Conservation (phyloP, 2,113 vertebrate species). For the Hippoglossus stenolepis region DNA sequence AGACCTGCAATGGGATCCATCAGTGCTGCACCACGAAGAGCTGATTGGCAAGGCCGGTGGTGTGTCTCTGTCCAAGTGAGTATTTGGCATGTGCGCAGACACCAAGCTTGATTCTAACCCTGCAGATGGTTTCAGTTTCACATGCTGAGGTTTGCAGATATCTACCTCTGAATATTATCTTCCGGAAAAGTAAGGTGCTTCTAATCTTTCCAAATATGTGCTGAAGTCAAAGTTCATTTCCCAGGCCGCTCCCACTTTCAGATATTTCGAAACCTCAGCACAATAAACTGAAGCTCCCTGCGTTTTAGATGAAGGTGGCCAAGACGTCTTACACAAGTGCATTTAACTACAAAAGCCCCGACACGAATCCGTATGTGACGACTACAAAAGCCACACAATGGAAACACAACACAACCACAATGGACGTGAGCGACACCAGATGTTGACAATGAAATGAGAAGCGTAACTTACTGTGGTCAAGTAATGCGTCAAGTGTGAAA, state of each 20-base stretch:
- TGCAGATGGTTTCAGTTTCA: too few species aligned
- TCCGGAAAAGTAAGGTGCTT: background rate
- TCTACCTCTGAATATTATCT: background rate
- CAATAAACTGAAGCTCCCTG: background rate
- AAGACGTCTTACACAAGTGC: too few species aligned
- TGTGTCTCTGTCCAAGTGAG: constrained; percentile 95
- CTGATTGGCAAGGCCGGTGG: constrained; percentile 95
- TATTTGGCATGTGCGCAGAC: constrained; percentile 33
- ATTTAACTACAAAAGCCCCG: too few species aligned
- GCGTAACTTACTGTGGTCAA: too few species aligned
- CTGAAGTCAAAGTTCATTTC: background rate
- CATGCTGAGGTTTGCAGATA: too few species aligned
- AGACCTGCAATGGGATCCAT: constrained; percentile 89
- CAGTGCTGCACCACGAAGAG: constrained; percentile 92
- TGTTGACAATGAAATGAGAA: too few species aligned
- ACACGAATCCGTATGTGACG: too few species aligned
- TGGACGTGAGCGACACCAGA: too few species aligned
- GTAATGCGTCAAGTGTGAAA: too few species aligned
- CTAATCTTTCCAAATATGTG: background rate
- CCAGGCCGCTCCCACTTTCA: background rate
- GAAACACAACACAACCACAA: too few species aligned
- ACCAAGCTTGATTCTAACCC: too few species aligned
- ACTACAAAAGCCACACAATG: too few species aligned
- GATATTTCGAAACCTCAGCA: constrained; percentile 12
- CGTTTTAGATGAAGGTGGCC: background rate